phyloP scores from a whole-genome alignment of 2,113 vertebrate species.

The Callipepla californica region DNA sequence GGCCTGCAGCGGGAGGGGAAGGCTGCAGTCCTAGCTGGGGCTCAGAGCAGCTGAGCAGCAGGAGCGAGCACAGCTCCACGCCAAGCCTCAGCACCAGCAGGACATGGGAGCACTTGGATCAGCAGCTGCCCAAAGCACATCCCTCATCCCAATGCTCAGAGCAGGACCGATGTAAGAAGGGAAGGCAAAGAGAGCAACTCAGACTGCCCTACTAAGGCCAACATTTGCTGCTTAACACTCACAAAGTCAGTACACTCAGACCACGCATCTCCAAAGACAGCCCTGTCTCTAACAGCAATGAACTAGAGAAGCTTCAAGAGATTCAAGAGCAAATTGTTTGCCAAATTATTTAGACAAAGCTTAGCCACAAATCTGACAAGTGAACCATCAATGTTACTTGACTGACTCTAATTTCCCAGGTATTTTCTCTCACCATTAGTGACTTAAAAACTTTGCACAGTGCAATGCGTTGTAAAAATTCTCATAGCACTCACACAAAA shows the following conservation, averaged over 20 bases:
- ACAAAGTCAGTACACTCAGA: neutral
- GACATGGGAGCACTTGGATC: neutral
- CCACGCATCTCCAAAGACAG: neutral
- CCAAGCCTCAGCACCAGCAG: neutral
- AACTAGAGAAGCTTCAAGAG: slow-evolving; percentile 9
- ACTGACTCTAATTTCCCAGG: slow-evolving; percentile 58
- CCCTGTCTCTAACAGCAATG: neutral
- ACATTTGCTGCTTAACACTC: neutral
- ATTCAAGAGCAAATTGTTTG: slow-evolving; percentile 19
- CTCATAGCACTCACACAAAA: slow-evolving; percentile 14
- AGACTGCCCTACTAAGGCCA: neutral
- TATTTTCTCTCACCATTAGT: slow-evolving; percentile 60
- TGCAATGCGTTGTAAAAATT: slow-evolving; percentile 32
- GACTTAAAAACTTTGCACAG: slow-evolving; percentile 24
- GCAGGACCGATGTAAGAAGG: neutral
- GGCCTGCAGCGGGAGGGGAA: neutral
- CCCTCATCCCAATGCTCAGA: neutral
- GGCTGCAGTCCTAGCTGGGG: neutral
- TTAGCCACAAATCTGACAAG: slow-evolving; percentile 37
- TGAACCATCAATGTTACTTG: slow-evolving; percentile 27
- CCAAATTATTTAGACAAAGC: slow-evolving; percentile 60
- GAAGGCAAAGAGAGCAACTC: neutral
- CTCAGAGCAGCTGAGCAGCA: neutral
- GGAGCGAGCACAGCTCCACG: neutral
- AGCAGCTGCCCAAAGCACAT: neutral